phyloP scores from a whole-genome alignment of 2,797 vertebrate genomes.

The Psittacula derbiana region DNA sequence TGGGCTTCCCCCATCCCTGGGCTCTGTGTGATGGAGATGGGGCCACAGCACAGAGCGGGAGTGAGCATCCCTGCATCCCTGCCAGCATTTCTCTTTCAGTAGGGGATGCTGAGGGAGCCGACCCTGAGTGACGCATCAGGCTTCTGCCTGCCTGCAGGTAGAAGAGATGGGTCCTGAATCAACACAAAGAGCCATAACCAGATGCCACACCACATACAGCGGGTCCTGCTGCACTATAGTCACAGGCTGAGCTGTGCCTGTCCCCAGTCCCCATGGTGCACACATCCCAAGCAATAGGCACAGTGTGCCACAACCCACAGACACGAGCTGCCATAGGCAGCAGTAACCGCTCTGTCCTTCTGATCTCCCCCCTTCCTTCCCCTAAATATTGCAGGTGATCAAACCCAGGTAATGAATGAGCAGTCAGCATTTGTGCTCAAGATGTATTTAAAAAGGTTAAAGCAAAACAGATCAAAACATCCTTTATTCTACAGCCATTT shows the following conservation, averaged over 20 bases:
- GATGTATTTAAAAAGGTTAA: slow-evolving; percentile 48
- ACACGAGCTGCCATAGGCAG: neutral
- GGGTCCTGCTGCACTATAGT: rapidly evolving
- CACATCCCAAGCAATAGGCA: rapidly evolving
- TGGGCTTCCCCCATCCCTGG: rapidly evolving
- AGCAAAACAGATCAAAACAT: slow-evolving; percentile 64
- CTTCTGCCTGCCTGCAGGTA: neutral
- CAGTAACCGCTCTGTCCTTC: neutral
- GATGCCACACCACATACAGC: rapidly evolving
- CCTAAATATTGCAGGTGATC: neutral
- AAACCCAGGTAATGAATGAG: neutral
- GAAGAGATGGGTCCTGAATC: neutral
- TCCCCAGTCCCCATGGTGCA: rapidly evolving
- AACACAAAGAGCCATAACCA: rapidly evolving
- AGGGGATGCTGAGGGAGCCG: rapidly evolving
- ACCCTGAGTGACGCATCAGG: rapidly evolving
- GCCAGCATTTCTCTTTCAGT: neutral
- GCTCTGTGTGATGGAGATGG: rapidly evolving
- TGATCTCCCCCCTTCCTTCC: neutral
- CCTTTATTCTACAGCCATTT: slow-evolving; percentile 38
- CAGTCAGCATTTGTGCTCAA: neutral
- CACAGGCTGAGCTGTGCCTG: neutral
- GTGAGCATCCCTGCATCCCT: neutral
- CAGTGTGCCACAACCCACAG: neutral
- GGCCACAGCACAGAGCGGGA: rapidly evolving